Evolutionary conservation across 2,113 vertebrate species (phyloP).

Genomic region (Ellobius talpinus): DNA sequence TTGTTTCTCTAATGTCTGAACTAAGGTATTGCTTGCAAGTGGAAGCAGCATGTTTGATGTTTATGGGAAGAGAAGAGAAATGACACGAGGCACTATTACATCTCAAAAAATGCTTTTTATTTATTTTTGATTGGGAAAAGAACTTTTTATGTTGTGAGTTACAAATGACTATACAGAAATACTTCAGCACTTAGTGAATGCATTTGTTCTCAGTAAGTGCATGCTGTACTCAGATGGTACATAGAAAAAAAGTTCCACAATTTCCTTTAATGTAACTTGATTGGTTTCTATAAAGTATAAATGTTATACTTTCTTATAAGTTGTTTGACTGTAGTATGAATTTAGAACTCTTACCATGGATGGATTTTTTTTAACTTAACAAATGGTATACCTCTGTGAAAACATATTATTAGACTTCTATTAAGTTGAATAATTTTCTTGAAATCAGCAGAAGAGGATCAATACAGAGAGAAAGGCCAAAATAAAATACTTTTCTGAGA

Average conservation of each 20-base stretch:
- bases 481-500: constrained; percentile 2
- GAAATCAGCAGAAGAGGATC: constrained; percentile 19
- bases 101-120: neutral
- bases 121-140: neutral
- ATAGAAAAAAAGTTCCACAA: neutral
- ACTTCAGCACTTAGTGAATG: neutral
- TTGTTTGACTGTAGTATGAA: neutral
- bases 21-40: neutral
- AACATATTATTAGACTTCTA: neutral
- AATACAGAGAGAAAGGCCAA: neutral
- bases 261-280: neutral
- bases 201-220: neutral
- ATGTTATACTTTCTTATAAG: constrained; percentile 4
- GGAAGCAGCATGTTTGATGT: neutral
- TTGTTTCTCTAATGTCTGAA: neutral
- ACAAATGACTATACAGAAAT: constrained; percentile 12
- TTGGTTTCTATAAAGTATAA: neutral
- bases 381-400: neutral
- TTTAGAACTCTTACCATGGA: constrained; percentile 11
- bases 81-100: neutral
- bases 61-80: neutral
- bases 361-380: neutral
- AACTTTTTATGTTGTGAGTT: neutral
- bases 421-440: neutral
- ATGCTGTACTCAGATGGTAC: neutral